These are phyloP conservation scores for Cheirogaleus major DNA, from an alignment of 2,797 vertebrate species.

Conservation along the genomic window DNA sequence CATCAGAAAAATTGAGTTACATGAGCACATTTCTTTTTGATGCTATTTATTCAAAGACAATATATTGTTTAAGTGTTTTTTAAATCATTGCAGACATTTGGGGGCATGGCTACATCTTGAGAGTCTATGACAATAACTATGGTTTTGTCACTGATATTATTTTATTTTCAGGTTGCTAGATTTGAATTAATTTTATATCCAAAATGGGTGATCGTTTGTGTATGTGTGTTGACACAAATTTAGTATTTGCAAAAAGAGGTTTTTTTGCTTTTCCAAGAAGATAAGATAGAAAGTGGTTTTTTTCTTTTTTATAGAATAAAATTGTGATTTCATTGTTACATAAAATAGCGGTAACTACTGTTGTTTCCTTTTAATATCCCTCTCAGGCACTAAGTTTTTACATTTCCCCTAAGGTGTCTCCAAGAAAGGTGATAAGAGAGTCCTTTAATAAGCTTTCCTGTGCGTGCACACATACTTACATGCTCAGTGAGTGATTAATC, in stretches of 20 bases:
- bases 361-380: slow-evolving; percentile 16
- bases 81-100: slow-evolving; percentile 30
- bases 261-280: background rate
- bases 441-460: background rate
- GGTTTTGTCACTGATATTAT: slow-evolving; percentile 7
- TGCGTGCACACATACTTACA: background rate
- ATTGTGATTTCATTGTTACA: slow-evolving; percentile 11
- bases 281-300: background rate
- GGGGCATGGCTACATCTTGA: background rate
- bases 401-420: slow-evolving; percentile 38
- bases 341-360: background rate
- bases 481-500: slow-evolving; percentile 61
- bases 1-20: slow-evolving; percentile 79
- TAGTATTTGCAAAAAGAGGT: background rate
- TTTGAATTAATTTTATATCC: slow-evolving; percentile 63
- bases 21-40: slow-evolving; percentile 81
- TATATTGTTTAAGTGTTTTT: background rate
- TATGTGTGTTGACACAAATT: background rate
- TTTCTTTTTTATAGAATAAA: background rate
- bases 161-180: slow-evolving; percentile 44
- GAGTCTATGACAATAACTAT: background rate
- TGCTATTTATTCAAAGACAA: slow-evolving; percentile 72
- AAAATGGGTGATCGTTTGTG: slow-evolving; percentile 45
- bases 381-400: slow-evolving; percentile 18
- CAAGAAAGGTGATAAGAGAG: slow-evolving; percentile 25